Base-by-base conservation (phyloP, 1,140 invertebrate species). In the Penaeus indicus region DNA sequence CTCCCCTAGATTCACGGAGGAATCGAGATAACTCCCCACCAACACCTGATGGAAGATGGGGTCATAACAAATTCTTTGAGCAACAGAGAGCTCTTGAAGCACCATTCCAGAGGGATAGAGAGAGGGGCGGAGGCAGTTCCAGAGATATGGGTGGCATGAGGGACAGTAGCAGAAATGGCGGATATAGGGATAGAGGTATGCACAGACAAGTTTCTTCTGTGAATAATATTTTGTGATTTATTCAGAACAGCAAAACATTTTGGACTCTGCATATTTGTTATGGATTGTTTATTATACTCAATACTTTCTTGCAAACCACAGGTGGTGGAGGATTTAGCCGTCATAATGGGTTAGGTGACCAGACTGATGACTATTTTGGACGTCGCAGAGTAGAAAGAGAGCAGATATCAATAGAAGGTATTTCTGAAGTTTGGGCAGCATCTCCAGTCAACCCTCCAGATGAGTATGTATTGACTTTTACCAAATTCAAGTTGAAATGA, bases 61-160 rank as follows among this genome's bases (percentile, higher is more conserved):
- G 86, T 18, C 86, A 88, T 38, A 88, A 54, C 27, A 88, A 88
- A 54, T 88, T 84, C 62, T 84, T 88, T 84, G 86, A 88, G 21
- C 86, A 88, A 25, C 86, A 88, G 61, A 63, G 64, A 54, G 83
- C 27, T 63, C 19, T 64, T 77, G 81, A 25, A 47, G 84, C 54
- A 77, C 81, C 22, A 27, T 32, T 84, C n/a, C 32, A 47, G 80
- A 82, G 2, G 67, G 84, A 47, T 22, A 83, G 22, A 83, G 86
- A 78, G 82, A 84, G n/a, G 42, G 63, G 32, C 11, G 27, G 38
- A 42, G 75, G 61, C 67, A 88, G 86, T 42, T 78, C 75, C 77
- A 80, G 86, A 88, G 47, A 54, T 54, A 54, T 54, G 47, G 8
- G 47, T 54, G 13, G 13, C 47, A 54, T 54, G 47, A 54, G 47